Conservation (phyloP, 2,113 vertebrate species). For the Nyctereutes procyonoides region DNA sequence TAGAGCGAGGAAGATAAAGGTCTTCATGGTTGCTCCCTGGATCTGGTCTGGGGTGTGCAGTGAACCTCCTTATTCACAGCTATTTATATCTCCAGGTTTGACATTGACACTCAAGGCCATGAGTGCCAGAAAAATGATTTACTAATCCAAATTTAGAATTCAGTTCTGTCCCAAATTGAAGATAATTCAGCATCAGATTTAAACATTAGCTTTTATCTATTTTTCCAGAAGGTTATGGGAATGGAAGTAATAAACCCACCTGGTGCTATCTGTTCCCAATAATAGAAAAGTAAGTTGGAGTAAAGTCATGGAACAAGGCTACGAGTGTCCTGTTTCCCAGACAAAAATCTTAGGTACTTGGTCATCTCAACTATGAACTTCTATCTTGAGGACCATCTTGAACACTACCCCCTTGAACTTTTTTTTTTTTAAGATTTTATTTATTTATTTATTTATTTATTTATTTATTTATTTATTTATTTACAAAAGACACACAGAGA, state of each 20-base stretch:
- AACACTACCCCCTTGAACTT: not conserved
- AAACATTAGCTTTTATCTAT: not conserved
- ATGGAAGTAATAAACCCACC: not conserved
- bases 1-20: constrained; percentile 51
- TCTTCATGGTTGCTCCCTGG: constrained; percentile 56
- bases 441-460: too few relatives aligned
- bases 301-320: not conserved
- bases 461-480: too few relatives aligned
- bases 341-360: not conserved
- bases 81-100: constrained; percentile 5
- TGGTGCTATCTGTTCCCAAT: not conserved
- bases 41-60: not conserved
- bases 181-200: not conserved
- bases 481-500: too few relatives aligned
- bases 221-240: constrained; percentile 57
- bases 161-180: not conserved
- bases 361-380: not conserved
- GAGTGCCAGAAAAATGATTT: not conserved
- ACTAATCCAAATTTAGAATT: constrained; percentile 60
- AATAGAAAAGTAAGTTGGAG: not conserved
- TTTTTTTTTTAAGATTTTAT: not conserved
- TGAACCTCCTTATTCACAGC: not conserved
- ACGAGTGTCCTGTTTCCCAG: constrained; percentile 18
- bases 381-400: not conserved
- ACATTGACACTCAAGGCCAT: not conserved